Percentiles rank a stretch among this genome's conserved stretches.
Conservation (phyloP, 2,888 invertebrate genomes). For the Coleophora flavipennella region DNA sequence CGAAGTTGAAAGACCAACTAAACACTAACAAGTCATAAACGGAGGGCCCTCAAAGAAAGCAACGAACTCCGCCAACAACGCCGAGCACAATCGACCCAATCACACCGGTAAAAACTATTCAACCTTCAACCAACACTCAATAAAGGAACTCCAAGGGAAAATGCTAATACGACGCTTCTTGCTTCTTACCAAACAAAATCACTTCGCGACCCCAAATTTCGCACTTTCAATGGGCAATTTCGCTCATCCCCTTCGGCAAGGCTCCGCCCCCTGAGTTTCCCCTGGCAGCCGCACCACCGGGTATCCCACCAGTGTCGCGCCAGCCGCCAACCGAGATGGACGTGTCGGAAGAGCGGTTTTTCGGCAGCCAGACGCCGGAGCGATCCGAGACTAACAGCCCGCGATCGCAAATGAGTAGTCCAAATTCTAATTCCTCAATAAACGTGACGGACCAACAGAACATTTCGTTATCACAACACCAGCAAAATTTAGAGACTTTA, state of each 20-base stretch:
- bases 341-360: slow-evolving; percentile 53
- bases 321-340: slow-evolving; percentile 48
- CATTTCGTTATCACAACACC: slow-evolving; percentile 64
- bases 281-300: slow-evolving; percentile 17
- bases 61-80: slow-evolving; percentile 42
- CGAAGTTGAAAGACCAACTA: slow-evolving; percentile 23
- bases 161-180: slow-evolving; percentile 62
- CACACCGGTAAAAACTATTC: slow-evolving; percentile 60
- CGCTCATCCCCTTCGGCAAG: slow-evolving; percentile 44
- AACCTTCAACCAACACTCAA: slow-evolving; percentile 26
- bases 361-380: slow-evolving; percentile 51
- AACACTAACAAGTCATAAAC: slow-evolving; percentile 21
- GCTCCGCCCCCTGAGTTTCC: slow-evolving; percentile 41
- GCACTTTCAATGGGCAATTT: slow-evolving; percentile 70
- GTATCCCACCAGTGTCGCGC: slow-evolving; percentile 36
- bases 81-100: slow-evolving; percentile 62
- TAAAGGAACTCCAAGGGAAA: slow-evolving; percentile 54
- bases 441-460: slow-evolving; percentile 66
- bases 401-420: slow-evolving; percentile 62
- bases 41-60: slow-evolving; percentile 31
- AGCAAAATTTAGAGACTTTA: slow-evolving; percentile 64
- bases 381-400: slow-evolving; percentile 59
- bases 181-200: slow-evolving; percentile 66
- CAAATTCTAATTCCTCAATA: slow-evolving; percentile 65
- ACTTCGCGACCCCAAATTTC: slow-evolving; percentile 68